Evolutionary conservation across 2,888 invertebrate species (phyloP), one percentile per base, ranked within the genome.

Genomic region (Zootermopsis nevadensis): DNA sequence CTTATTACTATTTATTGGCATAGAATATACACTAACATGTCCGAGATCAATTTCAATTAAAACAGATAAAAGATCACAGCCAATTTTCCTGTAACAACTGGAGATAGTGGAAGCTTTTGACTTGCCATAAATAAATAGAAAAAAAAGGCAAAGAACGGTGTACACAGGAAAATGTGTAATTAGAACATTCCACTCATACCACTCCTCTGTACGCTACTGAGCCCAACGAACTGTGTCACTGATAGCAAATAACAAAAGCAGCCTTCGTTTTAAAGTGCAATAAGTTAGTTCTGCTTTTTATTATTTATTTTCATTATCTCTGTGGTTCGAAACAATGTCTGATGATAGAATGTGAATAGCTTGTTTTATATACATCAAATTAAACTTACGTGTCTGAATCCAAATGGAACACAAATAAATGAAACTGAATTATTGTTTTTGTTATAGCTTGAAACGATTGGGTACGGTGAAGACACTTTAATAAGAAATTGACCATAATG

Each of bases 61-160:
- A 74, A 74, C 74, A 74, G 38, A 74, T 42, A 74, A 74, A 33
- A 74, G 74, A 74, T 74, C 38, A 74, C 33, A 74, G 74, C 42
- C 74, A 74, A 42, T 74, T 74, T 42, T 74, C 74, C 74, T 74
- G 35, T 22, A 42, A 74, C 38, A 42, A 38, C 42, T 74, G 38
- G 35, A 38, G 38, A 74, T 42, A 74, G 38, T 74, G 74, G 22
- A 8, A 38, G 74, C 74, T 74, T 74, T 74, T 35, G 24, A 35
- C 38, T 1, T 38, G 74, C 74, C 74, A 74, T 74, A 74, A 74
- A 74, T 38, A 38, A 72, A 74, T 38, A 38, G 24, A 42, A 74
- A 74, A 72, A 67, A 27, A 22, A 30, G 22, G 27, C 66, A 2
- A 15, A 33, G 31, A 8, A 1, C 22, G 38, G 24, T 31, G n/a